Percentiles rank a stretch among this genome's conserved stretches.
phyloP scores from a whole-genome alignment of 1,140 invertebrate species.

The Agraylea sexmaculata region DNA sequence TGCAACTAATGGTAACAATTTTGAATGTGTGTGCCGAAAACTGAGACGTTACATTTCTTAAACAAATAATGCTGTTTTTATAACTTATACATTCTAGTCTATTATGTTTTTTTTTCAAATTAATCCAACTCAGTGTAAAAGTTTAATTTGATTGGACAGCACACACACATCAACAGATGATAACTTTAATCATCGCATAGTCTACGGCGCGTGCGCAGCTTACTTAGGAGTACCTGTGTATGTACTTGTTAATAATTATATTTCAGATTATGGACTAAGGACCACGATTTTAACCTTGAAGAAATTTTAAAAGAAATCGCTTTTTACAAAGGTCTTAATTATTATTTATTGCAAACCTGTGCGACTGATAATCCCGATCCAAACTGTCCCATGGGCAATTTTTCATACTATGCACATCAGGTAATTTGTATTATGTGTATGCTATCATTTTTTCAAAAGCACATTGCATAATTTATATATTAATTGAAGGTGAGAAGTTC shows the following conservation, averaged over 20 bases:
- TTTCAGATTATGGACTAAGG: slow-evolving; percentile 44
- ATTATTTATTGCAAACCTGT: slow-evolving; percentile 52
- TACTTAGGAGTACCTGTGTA: no score
- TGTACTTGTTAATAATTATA: no score
- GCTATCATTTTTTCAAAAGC: neutral
- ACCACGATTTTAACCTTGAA: slow-evolving; percentile 55
- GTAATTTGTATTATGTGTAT: slow-evolving; percentile 23
- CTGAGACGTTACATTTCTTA: no score
- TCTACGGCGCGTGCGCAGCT: no score
- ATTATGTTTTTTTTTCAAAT: neutral
- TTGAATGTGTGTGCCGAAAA: no score
- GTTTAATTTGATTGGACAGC: neutral
- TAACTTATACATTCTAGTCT: no score
- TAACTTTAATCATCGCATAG: no score
- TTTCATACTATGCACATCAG: slow-evolving; percentile 42
- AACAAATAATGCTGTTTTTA: no score
- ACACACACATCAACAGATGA: no score
- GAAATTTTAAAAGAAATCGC: slow-evolving; percentile 54
- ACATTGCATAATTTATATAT: slow-evolving; percentile 4
- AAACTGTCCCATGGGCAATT: slow-evolving; percentile 43
- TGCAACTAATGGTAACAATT: no score
- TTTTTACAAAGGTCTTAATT: slow-evolving; percentile 51
- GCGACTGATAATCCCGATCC: slow-evolving; percentile 30
- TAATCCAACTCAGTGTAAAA: neutral
- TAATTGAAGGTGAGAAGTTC: slow-evolving; percentile 40